Percentiles rank a stretch among this genome's conserved stretches.
Evolutionary conservation across 2,797 vertebrate species (phyloP).

Genomic region (Garrulus glandarius): DNA sequence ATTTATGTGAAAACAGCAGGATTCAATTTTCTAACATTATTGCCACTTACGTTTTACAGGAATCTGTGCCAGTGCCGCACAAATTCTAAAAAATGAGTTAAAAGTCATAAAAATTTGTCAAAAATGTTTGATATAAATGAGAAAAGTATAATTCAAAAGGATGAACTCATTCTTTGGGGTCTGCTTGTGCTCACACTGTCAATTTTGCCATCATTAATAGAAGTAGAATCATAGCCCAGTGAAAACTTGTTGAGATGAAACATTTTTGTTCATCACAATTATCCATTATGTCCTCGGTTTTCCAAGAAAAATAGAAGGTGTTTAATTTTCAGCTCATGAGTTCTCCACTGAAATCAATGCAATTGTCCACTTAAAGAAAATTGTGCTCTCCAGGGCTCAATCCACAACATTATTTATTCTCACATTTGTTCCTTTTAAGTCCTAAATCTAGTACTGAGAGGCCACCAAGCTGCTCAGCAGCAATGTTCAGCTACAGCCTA

Average conservation of each 20-base stretch:
- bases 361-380: background rate
- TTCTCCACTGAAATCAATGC: background rate
- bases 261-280: background rate
- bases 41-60: background rate
- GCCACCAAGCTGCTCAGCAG: background rate
- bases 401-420: background rate
- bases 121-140: background rate
- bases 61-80: background rate
- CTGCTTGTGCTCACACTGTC: background rate
- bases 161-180: background rate
- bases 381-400: background rate
- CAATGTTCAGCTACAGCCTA: background rate
- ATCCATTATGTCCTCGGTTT: background rate
- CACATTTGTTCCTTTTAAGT: background rate
- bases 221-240: background rate
- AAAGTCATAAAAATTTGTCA: background rate
- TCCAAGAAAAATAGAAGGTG: background rate
- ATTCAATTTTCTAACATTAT: constrained; percentile 31
- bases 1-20: constrained; percentile 47
- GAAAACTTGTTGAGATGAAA: background rate
- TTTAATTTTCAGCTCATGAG: background rate
- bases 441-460: background rate
- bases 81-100: constrained; percentile 16
- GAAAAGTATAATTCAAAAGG: background rate
- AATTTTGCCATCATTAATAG: background rate